Percentiles rank a stretch among this genome's conserved stretches.
phyloP scores from a whole-genome alignment of 23 tunicate species.

The Trididemnum miniatum region DNA sequence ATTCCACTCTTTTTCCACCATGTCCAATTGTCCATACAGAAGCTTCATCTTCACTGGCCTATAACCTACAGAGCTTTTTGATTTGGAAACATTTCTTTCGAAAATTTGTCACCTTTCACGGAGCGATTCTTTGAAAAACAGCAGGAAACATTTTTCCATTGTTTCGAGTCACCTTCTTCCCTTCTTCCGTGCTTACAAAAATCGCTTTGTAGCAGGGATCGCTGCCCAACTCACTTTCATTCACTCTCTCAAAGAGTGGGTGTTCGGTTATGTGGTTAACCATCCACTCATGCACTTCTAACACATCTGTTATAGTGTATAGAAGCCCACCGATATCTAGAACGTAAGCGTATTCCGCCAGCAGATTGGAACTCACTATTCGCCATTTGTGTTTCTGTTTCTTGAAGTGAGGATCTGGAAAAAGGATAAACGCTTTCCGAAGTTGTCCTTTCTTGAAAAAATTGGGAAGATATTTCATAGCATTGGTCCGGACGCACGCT shows the following conservation, averaged over 20 bases:
- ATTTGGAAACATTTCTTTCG: too few relatives aligned
- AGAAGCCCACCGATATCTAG: slow-evolving; percentile 44
- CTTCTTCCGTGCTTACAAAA: slow-evolving; percentile 95
- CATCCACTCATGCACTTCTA: slow-evolving; percentile 96
- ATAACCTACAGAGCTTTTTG: too few relatives aligned
- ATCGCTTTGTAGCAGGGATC: slow-evolving; percentile 86
- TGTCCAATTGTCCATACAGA: too few relatives aligned
- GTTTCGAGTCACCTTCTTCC: slow-evolving; percentile 87
- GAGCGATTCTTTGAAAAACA: slow-evolving; percentile 71
- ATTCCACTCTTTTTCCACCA: too few relatives aligned
- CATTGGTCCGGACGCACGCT: slow-evolving; percentile 92
- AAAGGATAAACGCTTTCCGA: slow-evolving; percentile 82
- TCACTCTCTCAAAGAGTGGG: slow-evolving; percentile 81
- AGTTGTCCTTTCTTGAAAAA: slow-evolving; percentile 93
- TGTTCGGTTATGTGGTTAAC: slow-evolving; percentile 74
- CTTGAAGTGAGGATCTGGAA: slow-evolving; percentile 99
- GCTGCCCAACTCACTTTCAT: slow-evolving; percentile 36
- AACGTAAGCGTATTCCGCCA: slow-evolving; percentile 94
- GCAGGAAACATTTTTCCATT: slow-evolving; percentile 89
- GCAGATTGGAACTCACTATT: slow-evolving; percentile 63
- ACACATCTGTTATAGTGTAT: slow-evolving; percentile 93
- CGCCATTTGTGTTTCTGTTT: slow-evolving; percentile 95
- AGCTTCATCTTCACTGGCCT: too few relatives aligned
- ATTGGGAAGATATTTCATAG: slow-evolving; percentile 97
- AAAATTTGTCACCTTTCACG: too few relatives aligned